Base-by-base conservation (phyloP, 2,113 vertebrate species). In the Upupa epops region DNA sequence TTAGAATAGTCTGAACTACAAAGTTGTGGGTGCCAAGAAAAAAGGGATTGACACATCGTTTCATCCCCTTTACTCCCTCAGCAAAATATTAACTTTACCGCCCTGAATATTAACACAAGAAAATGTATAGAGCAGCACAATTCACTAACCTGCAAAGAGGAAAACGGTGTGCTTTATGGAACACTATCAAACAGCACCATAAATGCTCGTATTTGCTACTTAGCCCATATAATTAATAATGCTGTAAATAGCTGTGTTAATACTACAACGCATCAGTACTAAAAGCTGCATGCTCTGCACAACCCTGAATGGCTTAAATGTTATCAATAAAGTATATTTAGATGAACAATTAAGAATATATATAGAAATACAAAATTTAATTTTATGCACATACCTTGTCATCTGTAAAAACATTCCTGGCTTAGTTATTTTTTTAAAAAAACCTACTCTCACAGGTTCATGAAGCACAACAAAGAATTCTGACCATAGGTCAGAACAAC, bases 191-290 rank as follows among this genome's bases (percentile, higher is more conserved):
- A 78, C 6, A 91, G 55, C 78, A 92, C 89, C 64, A 73, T 45
- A 80, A 92, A 92, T 76, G 54, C 73, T 86, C 65, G 36, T 88
- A 59, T 83, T 92, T 94, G 78, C 88, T 93, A 81, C 65, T 93
- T 86, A 83, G 48, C 42, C 54, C 46, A n/a, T 59, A 77, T 89
- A 96, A 97, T 95, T 96, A 96, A 96, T 94, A 97, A 95, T n/a
- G 89, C 56, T 66, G 34, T 88, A 94, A 95, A 94, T 10, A 91
- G 60, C 13, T 36, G 66, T 29, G 93, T 85, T 86, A 95, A 92
- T 76, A 86, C 74, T 70, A 83, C 58, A 81, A 92, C 54, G 75
- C 36, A 86, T 64, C 58, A 77, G 20, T 74, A 74, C 65, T 81
- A 84, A 92, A 93, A 96, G 64, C 26, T 51, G 76, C 60, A 63